Evolutionary conservation across 2,888 invertebrate species (phyloP).

Genomic region (Choreutis nemorana): DNA sequence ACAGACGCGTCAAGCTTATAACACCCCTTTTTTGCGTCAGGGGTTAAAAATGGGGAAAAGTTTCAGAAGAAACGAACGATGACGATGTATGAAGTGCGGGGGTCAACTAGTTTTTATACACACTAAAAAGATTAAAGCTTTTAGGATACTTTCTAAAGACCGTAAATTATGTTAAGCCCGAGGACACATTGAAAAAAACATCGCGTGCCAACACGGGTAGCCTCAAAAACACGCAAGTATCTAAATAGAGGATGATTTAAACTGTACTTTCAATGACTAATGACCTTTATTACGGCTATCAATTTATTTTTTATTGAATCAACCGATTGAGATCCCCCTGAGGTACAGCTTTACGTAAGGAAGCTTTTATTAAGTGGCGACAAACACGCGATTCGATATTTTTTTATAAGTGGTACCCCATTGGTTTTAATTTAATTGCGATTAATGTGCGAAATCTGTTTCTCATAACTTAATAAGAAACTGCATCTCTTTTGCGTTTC

Average conservation of each 20-base stretch:
- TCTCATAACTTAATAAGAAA: slow-evolving; percentile 5
- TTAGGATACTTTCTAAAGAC: no score
- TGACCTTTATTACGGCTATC: slow-evolving; percentile 56
- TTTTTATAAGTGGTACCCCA: slow-evolving; percentile 16
- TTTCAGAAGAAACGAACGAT: no score
- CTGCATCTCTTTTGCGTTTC: no score
- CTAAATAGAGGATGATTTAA: slow-evolving; percentile 42
- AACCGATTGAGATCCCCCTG: slow-evolving; percentile 50
- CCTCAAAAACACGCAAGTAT: slow-evolving; percentile 37
- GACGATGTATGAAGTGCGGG: no score
- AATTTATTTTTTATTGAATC: slow-evolving; percentile 52
- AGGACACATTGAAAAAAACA: slow-evolving; percentile 16
- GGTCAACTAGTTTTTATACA: no score
- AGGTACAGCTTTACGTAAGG: slow-evolving; percentile 21
- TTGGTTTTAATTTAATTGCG: slow-evolving; percentile 26
- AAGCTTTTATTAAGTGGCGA: slow-evolving; percentile 42
- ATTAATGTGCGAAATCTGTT: slow-evolving; percentile 29
- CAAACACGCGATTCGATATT: slow-evolving; percentile 34
- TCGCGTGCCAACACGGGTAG: slow-evolving; percentile 55
- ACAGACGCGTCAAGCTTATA: no score
- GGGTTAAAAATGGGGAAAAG: no score
- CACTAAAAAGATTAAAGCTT: no score
- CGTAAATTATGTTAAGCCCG: no score
- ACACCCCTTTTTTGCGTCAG: no score
- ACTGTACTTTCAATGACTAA: slow-evolving; percentile 48